Evolutionary conservation across 2,113 vertebrate genomes (phyloP).

Genomic region (Romanogobio albipinnatus): DNA sequence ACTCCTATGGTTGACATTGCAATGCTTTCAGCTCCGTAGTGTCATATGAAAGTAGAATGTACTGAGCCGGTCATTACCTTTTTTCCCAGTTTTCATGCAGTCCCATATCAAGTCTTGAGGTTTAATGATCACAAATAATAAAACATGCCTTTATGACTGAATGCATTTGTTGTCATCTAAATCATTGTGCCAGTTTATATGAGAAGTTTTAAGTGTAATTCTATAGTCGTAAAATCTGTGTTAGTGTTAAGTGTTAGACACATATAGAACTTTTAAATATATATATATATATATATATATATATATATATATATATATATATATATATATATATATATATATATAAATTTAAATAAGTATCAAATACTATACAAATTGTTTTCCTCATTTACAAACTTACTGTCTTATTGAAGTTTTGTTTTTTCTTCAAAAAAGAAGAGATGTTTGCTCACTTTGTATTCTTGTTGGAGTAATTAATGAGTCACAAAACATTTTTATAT

Average conservation of each 20-base stretch:
- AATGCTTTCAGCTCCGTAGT: constrained; percentile 62
- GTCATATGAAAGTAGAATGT: constrained; percentile 52
- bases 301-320: too few species aligned
- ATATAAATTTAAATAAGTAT: too few species aligned
- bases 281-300: too few species aligned
- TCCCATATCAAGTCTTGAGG: constrained; percentile 60
- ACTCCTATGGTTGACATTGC: constrained; percentile 60
- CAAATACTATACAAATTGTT: too few species aligned
- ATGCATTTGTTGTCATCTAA: constrained; percentile 3
- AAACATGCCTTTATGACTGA: constrained; percentile 62
- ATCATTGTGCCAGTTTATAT: neutral
- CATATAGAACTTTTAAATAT: neutral
- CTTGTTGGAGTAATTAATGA: neutral
- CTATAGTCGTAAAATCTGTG: neutral
- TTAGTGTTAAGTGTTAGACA: neutral
- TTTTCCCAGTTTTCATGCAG: constrained; percentile 63
- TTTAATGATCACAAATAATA: constrained; percentile 65
- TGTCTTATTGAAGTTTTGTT: neutral
- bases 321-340: too few species aligned
- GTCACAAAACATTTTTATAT: neutral
- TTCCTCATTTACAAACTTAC: too few species aligned
- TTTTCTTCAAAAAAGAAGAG: neutral
- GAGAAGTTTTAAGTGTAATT: neutral
- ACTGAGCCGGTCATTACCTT: constrained; percentile 56
- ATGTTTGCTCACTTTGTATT: neutral